Evolutionary conservation across 2,888 invertebrate genomes (phyloP).

Genomic region (Ichneumoninae sp.): DNA sequence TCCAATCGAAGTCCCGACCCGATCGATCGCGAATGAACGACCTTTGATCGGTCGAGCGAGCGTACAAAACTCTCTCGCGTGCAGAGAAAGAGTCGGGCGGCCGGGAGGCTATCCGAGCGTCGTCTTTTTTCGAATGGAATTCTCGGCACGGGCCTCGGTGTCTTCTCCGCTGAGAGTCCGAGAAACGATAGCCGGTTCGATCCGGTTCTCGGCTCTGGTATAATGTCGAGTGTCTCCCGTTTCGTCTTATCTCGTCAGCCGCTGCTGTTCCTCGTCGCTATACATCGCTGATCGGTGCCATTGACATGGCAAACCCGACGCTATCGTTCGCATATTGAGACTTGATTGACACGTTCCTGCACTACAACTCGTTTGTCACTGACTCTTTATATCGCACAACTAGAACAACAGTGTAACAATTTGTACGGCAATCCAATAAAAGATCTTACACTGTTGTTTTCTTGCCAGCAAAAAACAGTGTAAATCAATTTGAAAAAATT

Average conservation of each 20-base stretch:
- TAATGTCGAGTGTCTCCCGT: constrained; percentile 44
- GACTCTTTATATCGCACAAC: neutral
- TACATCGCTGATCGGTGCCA: constrained; percentile 28
- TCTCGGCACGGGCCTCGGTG: constrained; percentile 44
- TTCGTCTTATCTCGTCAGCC: constrained; percentile 53
- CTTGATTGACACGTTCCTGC: neutral
- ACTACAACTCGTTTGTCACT: neutral
- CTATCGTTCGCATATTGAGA: neutral
- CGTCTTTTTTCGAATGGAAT: constrained; percentile 43
- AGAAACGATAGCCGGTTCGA: constrained; percentile 59
- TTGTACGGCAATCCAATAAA: neutral
- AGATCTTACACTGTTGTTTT: neutral
- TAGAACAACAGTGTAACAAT: neutral
- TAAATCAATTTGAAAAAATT: no score
- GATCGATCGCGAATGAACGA: constrained; percentile 28
- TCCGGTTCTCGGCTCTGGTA: constrained; percentile 54
- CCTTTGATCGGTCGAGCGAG: constrained; percentile 49
- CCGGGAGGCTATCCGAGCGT: constrained; percentile 1
- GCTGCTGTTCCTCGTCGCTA: neutral
- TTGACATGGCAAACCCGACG: constrained; percentile 42
- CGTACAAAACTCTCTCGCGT: neutral
- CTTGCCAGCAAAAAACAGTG: no score
- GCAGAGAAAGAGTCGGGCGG: neutral
- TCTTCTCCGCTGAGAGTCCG: constrained; percentile 35
- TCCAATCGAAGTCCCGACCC: constrained; percentile 18